A percentile compares a stretch with the other conserved stretches of the same genome.
Evolutionary conservation across 37 sponge, comb jelly and placozoan genomes (phyloP).

Genomic region (Mnemiopsis leidyi): DNA sequence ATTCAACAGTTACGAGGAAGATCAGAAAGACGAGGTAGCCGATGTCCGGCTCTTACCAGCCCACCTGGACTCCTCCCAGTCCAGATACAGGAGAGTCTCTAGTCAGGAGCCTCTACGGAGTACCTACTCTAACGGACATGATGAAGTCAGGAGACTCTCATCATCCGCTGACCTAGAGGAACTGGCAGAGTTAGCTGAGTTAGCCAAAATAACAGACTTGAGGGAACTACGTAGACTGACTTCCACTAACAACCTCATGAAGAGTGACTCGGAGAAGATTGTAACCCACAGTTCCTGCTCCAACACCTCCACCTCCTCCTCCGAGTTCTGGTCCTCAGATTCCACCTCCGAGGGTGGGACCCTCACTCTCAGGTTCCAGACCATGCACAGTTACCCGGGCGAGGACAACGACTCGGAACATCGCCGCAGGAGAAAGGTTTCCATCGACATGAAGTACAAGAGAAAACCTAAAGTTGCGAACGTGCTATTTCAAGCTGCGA

Average conservation of each 20-base stretch:
- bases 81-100: neutral
- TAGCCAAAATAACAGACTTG: neutral
- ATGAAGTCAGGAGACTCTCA: neutral
- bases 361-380: slow-evolving; percentile 6
- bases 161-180: neutral
- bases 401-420: neutral
- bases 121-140: neutral
- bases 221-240: neutral
- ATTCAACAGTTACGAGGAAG: slow-evolving; percentile 41
- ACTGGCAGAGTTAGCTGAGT: neutral
- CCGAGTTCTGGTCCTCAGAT: neutral
- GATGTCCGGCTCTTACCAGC: neutral
- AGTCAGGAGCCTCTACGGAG: neutral
- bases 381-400: slow-evolving; percentile 54
- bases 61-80: neutral
- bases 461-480: slow-evolving; percentile 14
- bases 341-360: neutral
- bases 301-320: neutral
- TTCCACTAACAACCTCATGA: neutral
- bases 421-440: neutral
- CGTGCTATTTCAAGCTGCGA: slow-evolving; percentile 1
- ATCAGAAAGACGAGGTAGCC: neutral
- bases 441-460: neutral
- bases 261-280: neutral
- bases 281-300: neutral